Evolutionary conservation across 2,797 vertebrate species (phyloP), one percentile per base, ranked within the genome.

Genomic region (Scomberomorus guttatus): DNA sequence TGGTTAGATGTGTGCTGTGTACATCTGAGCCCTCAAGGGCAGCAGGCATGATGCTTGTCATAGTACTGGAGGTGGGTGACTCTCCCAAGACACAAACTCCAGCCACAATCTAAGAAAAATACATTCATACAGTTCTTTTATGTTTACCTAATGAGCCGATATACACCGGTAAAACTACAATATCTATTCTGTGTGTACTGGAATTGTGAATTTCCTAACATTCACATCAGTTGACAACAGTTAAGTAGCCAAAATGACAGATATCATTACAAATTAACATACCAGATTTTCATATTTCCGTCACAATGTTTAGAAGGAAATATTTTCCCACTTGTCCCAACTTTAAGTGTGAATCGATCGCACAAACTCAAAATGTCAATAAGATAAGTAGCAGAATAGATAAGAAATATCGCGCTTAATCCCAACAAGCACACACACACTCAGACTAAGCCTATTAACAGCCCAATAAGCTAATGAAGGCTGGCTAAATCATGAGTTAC

Each of bases 401-500:
- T 70, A 62, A 71, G 56, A 79, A 70, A 85, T 59, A 57, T 79
- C 18, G 5, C 50, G 25, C 42, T 68, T 60, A 69, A 81, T 87
- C 68, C 72, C 34, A 77, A 51, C 51, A 82, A 72, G 50, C 20
- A 22, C 50, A 44, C 69, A 66, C 64, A 69, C 66, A 81, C 44
- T 15, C 46, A 56, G 50, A 52, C 69, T 75, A 82, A 86, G 75
- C 85, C 81, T 77, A 92, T 90, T 90, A 90, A 85, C 77, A 74
- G 73, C n/a, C 64, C 76, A 82, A 92, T 88, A 88, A 93, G 70
- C 74, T 81, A 91, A 91, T 90, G 88, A 90, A 88, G 75, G 84
- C 88, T 75, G 75, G 79, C 84, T 87, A 90, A 94, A 92, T 92
- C 83, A 87, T 88, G 89, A 91, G 83, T 92, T 90, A 91, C 80